Evolutionary conservation across 1,140 invertebrate species (phyloP), one percentile per base, ranked within the genome.

Genomic region (Drosophila nasuta): DNA sequence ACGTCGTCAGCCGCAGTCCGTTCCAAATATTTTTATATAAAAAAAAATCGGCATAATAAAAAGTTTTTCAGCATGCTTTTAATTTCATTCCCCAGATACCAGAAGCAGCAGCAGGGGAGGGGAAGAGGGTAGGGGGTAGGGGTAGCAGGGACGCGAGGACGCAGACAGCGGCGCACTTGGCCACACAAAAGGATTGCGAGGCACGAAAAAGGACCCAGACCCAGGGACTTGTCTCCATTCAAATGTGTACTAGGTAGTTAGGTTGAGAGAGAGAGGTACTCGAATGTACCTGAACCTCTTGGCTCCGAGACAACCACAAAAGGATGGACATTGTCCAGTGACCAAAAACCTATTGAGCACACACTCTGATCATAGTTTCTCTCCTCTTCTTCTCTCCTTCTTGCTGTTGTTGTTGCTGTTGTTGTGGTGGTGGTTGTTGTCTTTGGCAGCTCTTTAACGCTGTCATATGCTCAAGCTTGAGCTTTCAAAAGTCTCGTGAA

Each of bases 211-310:
- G 81, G 82, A 72, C 79, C 70, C 82, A 87, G 82, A 72, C 79
- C 70, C 82, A 83, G 82, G 88, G 88, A 91, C 88, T 91, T 91
- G 88, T 91, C 88, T 91, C 78, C 88, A 91, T 91, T 91, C 74
- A 83, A 91, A 91, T 88, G 59, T 68, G 82, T 79, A 38, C 33
- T 33, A 33, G 33, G 5, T 33, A 38, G 35, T 10, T 38, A 38
- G 35, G 35, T 38, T 10, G 35, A 38, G 8, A 25, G 35, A 86
- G 80, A 82, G 69, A 76, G 76, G 66, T 63, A 82, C 78, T 89
- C 85, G 75, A 89, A 89, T 79, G 85, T 89, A 89, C 85, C 85
- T 89, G 85, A 89, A 89, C 85, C 85, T 77, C 77, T 68, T 70
- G 52, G 59, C 66, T 45, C 20, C 69, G 67, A 25, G 3, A 56